Conservation (phyloP, 2,113 vertebrate genomes). For the Micronisus gabar region DNA sequence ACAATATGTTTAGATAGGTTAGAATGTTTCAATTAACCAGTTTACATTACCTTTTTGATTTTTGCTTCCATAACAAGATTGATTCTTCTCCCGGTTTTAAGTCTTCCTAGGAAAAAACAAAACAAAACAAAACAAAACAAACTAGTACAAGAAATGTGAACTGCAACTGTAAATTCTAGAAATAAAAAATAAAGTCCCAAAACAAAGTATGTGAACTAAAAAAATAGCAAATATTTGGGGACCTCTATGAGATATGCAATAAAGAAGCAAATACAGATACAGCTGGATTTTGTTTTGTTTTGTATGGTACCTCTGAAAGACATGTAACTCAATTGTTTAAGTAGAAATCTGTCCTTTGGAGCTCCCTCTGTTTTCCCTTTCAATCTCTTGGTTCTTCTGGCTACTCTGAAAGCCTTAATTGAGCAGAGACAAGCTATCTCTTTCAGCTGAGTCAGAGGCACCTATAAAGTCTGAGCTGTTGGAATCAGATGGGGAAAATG, state of each 20-base stretch:
- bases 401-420: conserved; percentile 22
- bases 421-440: background rate
- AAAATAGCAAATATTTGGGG: background rate
- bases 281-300: background rate
- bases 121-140: background rate
- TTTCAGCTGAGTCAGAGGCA: conserved; percentile 14
- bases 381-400: background rate
- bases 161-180: background rate
- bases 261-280: background rate
- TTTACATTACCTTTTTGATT: background rate
- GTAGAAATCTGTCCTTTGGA: background rate
- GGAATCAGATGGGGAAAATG: conserved; percentile 24
- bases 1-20: background rate
- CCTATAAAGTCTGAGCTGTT: conserved; percentile 26
- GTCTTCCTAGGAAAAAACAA: background rate
- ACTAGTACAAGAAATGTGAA: background rate
- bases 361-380: background rate
- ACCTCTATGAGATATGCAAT: background rate
- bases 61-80: background rate
- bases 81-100: background rate
- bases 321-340: background rate
- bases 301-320: background rate
- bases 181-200: background rate
- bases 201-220: background rate
- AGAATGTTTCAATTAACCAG: background rate